Base-by-base conservation (phyloP, 2,888 invertebrate genomes). In the Tortrix viridana region DNA sequence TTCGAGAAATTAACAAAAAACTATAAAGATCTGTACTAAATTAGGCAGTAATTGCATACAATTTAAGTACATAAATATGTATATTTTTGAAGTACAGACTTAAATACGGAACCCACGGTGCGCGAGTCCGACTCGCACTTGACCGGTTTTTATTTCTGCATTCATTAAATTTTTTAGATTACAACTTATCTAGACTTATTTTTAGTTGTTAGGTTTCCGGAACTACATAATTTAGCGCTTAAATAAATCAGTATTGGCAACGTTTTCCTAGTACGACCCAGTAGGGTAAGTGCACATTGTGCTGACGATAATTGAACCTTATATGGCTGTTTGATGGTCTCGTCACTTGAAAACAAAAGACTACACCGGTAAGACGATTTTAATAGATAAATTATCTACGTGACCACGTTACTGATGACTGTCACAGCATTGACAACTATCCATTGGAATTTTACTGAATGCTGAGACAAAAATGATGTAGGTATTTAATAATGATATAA, bases 321-420 rank as follows among this genome's bases (percentile, higher is more conserved):
- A 47, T 53, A 58, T 3, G 58, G 63, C 12, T 9, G 52, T 22
- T 32, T 52, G 38, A 63, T 63, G 63, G 52, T n/a, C 23, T 38
- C 5, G 32, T 47, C 32, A 43, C 26, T 23, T 6, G 22, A 22
- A 48, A 43, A 63, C 63, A 63, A 63, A 63, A 53, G 57, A 32
- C 26, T 53, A 48, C 63, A 63, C 63, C 22, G 32, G 52, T 57
- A 53, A 58, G 58, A 63, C 63, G 58, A 48, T 48, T 52, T 58
- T 63, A 63, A 63, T 58, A 60, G 63, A 32, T 53, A 20, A 58
- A 47, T 63, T 58, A 47, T 58, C 47, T 58, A 57, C 58, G 63
- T 63, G 63, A 52, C 9, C 47, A 1, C 22, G 14, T 47, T 63
- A 23, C 47, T 53, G 48, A 63, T 58, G 32, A 41, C 16, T 37